Evolutionary conservation across 2,888 invertebrate genomes (phyloP), one percentile per base, ranked within the genome.

Genomic region (Bugulina stolonifera): DNA sequence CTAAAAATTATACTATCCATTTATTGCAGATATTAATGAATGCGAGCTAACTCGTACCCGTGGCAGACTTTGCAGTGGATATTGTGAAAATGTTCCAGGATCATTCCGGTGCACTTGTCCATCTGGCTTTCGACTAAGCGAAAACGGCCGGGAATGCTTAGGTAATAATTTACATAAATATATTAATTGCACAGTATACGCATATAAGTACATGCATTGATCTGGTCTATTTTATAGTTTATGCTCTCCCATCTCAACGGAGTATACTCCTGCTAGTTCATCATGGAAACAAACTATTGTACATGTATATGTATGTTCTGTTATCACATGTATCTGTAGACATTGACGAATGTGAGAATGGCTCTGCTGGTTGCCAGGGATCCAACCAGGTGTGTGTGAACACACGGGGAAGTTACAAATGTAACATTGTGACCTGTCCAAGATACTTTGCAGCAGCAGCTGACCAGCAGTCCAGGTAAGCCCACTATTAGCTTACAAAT

Each of bases 391-490:
- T 92, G 70, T 98, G 98, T 81, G 90, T 94, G 77, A 98, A 98
- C 84, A 93, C 91, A 0, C 87, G 93, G 73, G 98, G 98, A 0
- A 88, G 91, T 73, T 93, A 89, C 86, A 91, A 93, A 79, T 98
- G 97, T 81, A 92, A 93, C 78, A 87, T 87, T 25, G 91, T 97
- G 75, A 87, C 88, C 69, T 98, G 98, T 82, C 96, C 96, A 0
- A 81, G 87, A 0, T 70, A 70, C 29, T 70, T 70, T 70, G 52
- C 52, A 3, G 22, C 54, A 23, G 52, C 70, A 5, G 10, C 70
- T 27, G 43, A 70, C 29, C 10, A 32, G 10, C 23, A n/a, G 5
- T 70, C 70, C 43, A 23, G 70, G 70, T 70, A 54, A 14, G 23
- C 32, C n/a, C n/a, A n/a, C n/a, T n/a, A n/a, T n/a, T n/a, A n/a